Conservation (phyloP, 2,888 invertebrate species). For the Halocaridina rubra region DNA sequence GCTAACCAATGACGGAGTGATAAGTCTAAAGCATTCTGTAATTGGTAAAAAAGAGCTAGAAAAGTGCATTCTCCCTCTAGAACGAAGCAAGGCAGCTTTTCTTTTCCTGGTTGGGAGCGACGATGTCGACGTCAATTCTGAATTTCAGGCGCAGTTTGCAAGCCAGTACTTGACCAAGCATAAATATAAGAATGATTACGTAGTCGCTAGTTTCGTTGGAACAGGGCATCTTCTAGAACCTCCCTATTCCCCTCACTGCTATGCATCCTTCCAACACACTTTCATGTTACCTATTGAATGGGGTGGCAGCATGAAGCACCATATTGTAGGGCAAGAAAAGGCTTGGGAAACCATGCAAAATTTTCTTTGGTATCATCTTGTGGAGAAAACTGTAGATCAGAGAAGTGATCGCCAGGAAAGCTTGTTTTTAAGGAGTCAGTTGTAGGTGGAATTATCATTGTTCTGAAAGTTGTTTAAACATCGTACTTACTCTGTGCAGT, state of each 20-base stretch:
- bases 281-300: not conserved
- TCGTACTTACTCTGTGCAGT: no score
- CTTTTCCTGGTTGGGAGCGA: slow-evolving; percentile 28
- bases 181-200: not conserved
- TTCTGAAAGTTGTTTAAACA: no score
- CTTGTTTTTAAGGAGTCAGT: not conserved
- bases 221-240: slow-evolving; percentile 45
- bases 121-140: slow-evolving; percentile 28
- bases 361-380: slow-evolving; percentile 23
- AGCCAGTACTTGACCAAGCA: not conserved
- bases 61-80: slow-evolving; percentile 14
- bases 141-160: not conserved
- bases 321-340: slow-evolving; percentile 10
- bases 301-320: slow-evolving; percentile 22
- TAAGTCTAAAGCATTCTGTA: not conserved
- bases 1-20: slow-evolving; percentile 3
- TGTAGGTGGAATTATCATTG: no score
- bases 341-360: slow-evolving; percentile 21
- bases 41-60: not conserved
- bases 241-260: slow-evolving; percentile 27
- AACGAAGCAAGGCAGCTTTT: slow-evolving; percentile 35
- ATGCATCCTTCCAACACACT: slow-evolving; percentile 24
- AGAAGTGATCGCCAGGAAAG: not conserved
- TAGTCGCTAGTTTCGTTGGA: slow-evolving; percentile 13
- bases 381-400: not conserved